These are phyloP conservation scores for Oxyruncus cristatus DNA, from an alignment of 2,113 vertebrate genomes.

Conservation along the genomic window DNA sequence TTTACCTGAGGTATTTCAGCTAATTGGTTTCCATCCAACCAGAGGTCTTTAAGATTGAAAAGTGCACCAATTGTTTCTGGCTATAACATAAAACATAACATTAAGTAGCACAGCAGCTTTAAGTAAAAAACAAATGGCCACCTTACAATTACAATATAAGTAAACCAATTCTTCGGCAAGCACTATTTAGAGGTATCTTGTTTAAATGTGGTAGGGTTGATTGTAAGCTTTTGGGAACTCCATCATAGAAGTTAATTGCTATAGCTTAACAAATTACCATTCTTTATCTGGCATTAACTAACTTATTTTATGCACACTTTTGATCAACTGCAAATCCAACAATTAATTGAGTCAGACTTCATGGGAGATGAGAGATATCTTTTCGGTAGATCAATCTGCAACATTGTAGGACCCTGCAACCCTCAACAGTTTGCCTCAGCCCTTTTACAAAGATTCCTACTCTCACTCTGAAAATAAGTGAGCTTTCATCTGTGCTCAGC, in stretches of 20 bases:
- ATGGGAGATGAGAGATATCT: neutral
- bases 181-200: neutral
- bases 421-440: neutral
- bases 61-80: constrained; percentile 95
- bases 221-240: neutral
- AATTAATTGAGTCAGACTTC: neutral
- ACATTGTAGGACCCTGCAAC: neutral
- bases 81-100: constrained; percentile 68
- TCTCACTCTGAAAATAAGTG: neutral
- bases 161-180: neutral
- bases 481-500: neutral
- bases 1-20: constrained; percentile 90
- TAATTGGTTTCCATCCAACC: constrained; percentile 97
- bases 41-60: constrained; percentile 93
- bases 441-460: neutral
- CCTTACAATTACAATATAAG: neutral
- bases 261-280: neutral
- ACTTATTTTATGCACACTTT: neutral
- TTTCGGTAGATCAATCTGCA: neutral
- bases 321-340: neutral
- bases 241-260: neutral
- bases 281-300: neutral
- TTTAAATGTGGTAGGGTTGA: neutral
- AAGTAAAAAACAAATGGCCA: neutral
- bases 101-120: neutral